Evolutionary conservation across 2,888 invertebrate genomes (phyloP), one percentile per base, ranked within the genome.

Genomic region (Callosobruchus maculatus): DNA sequence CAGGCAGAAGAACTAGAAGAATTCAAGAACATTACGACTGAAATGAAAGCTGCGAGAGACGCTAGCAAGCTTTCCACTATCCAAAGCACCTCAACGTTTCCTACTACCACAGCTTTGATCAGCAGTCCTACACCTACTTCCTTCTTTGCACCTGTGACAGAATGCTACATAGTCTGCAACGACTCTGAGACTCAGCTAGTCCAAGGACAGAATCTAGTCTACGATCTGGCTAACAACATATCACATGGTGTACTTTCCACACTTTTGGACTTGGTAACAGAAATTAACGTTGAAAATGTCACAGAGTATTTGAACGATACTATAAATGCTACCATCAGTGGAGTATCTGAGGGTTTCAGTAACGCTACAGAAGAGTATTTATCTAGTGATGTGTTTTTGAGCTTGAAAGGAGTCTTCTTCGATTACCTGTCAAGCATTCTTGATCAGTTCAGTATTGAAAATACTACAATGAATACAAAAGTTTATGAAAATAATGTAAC

Each of bases 1-100:
- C 77, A 84, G 85, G 90, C 90, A 76, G 84, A 85, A 79, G 88
- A 92, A 79, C 84, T 92, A 67, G 85, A 89, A 82, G 82, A 85
- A 75, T 84, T 93, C 77, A 89, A 92, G 78, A 74, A 79, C 79
- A 87, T 80, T 83, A 82, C 85, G 70, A 49, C 73, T 77, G 74
- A 20, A 77, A 49, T 49, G 49, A 49, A 49, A 49, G 49, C 49
- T 13, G 49, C 49, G 1, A 49, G 49, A 49, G 49, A 7, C 13
- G 49, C 49, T 13, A 49, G 13, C 13, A 49, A 49, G 49, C 49
- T 49, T 13, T 49, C 49, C 1, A 13, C 49, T 18, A 7, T 7
- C 13, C 49, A 49, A 7, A 49, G 3, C 26, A 26, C 49, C 13
- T 49, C 49, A 49, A 49, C 49, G 4, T 49, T 49, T 1, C 49